Evolutionary conservation across 1,140 invertebrate genomes (phyloP).

Genomic region (Sinella curviseta): DNA sequence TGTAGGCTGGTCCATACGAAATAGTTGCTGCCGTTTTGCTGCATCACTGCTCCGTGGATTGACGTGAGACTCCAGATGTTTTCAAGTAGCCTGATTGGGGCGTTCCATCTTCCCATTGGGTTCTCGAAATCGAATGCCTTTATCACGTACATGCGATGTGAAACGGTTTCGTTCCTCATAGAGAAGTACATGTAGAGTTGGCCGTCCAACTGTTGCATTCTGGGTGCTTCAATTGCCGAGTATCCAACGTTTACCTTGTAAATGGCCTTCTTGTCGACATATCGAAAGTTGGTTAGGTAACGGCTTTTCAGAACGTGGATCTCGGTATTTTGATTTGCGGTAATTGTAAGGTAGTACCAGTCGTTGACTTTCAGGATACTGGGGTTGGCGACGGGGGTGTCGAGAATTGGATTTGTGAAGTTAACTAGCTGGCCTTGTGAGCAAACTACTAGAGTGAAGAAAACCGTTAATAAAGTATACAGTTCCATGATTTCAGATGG

Average conservation of each 20-base stretch:
- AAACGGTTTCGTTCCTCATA: slow-evolving; percentile 27
- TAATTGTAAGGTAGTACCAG: slow-evolving; percentile 34
- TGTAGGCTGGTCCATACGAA: slow-evolving; percentile 17
- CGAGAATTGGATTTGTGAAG: slow-evolving; percentile 39
- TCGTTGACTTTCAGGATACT: not conserved
- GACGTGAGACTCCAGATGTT: too few species aligned
- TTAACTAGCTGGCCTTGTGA: too few species aligned
- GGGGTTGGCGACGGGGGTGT: slow-evolving; percentile 33
- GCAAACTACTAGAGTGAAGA: too few species aligned
- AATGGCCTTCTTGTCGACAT: not conserved
- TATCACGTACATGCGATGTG: slow-evolving; percentile 39
- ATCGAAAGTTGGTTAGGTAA: slow-evolving; percentile 32
- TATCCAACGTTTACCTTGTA: slow-evolving; percentile 26
- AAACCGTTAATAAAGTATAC: too few species aligned
- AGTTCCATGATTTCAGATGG: too few species aligned
- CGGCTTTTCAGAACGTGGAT: slow-evolving; percentile 36
- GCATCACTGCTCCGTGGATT: slow-evolving; percentile 33
- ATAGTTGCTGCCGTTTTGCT: not conserved
- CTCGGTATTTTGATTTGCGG: slow-evolving; percentile 22
- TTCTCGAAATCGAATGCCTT: slow-evolving; percentile 32
- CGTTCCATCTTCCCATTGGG: slow-evolving; percentile 38
- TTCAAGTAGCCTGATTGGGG: not conserved
- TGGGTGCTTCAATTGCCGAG: slow-evolving; percentile 32
- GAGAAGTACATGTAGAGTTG: slow-evolving; percentile 44
- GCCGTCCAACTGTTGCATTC: slow-evolving; percentile 35